Percentiles rank a stretch among this genome's conserved stretches.
Evolutionary conservation across 2,888 invertebrate genomes (phyloP).

Genomic region (Bugula neritina): DNA sequence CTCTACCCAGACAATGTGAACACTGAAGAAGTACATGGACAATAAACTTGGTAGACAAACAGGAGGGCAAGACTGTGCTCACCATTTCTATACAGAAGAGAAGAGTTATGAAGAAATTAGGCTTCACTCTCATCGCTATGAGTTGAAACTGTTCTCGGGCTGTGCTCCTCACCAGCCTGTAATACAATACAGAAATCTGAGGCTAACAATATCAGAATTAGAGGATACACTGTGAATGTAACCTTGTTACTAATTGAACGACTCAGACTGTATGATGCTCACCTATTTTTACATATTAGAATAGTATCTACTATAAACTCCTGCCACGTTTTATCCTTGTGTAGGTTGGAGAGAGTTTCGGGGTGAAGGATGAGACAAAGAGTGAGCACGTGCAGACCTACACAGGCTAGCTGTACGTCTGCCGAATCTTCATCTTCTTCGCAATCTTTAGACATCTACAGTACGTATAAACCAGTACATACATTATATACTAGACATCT

Average conservation of each 20-base stretch:
- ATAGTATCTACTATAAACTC: conserved; percentile 81
- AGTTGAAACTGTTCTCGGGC: conserved; percentile 78
- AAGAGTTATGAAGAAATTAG: conserved; percentile 63
- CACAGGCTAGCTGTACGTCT: conserved; percentile 68
- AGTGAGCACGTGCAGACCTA: conserved; percentile 85
- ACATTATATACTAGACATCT: too few relatives aligned
- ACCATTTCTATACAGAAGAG: conserved; percentile 56
- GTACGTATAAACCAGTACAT: too few relatives aligned
- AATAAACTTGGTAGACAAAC: too few relatives aligned
- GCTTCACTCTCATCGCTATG: conserved; percentile 75
- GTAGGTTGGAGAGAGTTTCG: conserved; percentile 73
- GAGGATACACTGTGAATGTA: too few relatives aligned
- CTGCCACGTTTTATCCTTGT: conserved; percentile 78
- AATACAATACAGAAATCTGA: conserved; percentile 28
- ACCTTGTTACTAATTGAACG: too few relatives aligned
- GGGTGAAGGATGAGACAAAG: conserved; percentile 83
- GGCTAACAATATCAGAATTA: neutral
- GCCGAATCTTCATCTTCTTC: conserved; percentile 40
- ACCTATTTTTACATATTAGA: conserved; percentile 67
- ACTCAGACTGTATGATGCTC: too few relatives aligned
- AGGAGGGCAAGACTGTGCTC: too few relatives aligned
- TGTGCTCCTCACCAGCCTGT: conserved; percentile 63
- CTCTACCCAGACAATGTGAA: too few relatives aligned
- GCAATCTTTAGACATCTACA: neutral
- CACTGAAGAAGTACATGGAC: too few relatives aligned